Conservation (phyloP, 2,888 invertebrate genomes). For the Neria commutata region DNA sequence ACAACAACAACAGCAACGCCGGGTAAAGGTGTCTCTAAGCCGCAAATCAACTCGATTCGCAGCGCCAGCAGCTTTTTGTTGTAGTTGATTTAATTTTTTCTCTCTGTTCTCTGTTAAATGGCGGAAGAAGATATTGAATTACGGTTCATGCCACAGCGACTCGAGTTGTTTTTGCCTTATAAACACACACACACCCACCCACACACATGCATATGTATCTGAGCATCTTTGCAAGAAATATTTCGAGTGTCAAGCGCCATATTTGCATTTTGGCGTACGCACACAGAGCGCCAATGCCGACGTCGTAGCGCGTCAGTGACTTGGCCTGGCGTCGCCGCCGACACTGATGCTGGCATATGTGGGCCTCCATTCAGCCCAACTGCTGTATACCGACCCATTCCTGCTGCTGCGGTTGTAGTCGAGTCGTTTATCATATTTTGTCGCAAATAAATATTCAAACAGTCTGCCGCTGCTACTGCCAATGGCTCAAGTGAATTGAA, state of each 20-base stretch:
- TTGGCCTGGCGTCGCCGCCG: background rate
- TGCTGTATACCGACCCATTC: background rate
- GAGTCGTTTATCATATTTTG: constrained; percentile 50
- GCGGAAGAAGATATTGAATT: constrained; percentile 29
- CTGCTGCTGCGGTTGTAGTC: constrained; percentile 35
- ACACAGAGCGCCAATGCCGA: constrained; percentile 14
- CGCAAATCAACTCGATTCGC: constrained; percentile 19
- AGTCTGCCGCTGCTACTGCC: constrained; percentile 13
- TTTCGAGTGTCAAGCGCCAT: constrained; percentile 54
- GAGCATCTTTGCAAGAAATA: constrained; percentile 40
- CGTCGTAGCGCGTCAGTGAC: constrained; percentile 5
- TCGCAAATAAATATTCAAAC: constrained; percentile 30
- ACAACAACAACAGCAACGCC: constrained; percentile 15
- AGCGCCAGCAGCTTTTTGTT: constrained; percentile 3
- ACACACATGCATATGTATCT: background rate
- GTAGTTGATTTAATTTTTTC: background rate
- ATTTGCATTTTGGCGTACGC: constrained; percentile 39
- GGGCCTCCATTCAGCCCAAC: constrained; percentile 19
- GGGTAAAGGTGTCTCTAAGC: constrained; percentile 21
- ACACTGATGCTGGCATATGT: constrained; percentile 33
- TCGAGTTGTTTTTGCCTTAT: background rate
- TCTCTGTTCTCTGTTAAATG: constrained; percentile 23
- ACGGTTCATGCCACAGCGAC: constrained; percentile 6
- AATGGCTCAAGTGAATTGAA: constrained; percentile 14
- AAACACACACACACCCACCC: background rate